These are phyloP conservation scores for Thunnus thynnus DNA, from an alignment of 2,113 vertebrate species.

Conservation along the genomic window DNA sequence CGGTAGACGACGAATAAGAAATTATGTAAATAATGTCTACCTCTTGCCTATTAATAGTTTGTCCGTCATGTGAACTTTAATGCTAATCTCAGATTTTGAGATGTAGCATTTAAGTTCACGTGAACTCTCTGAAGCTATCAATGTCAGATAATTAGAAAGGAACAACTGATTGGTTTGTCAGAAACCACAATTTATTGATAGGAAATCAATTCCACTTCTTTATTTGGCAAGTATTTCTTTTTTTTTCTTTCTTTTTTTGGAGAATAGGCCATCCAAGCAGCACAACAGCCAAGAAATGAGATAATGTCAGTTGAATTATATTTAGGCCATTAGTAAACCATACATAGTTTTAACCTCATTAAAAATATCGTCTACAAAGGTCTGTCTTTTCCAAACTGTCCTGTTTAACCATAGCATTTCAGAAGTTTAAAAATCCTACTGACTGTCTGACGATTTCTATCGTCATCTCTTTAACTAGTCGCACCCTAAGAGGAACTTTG, in stretches of 20 bases:
- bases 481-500: conserved; percentile 63
- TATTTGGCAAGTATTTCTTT: background rate
- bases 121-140: too few relatives aligned
- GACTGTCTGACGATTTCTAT: conserved; percentile 30
- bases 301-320: background rate
- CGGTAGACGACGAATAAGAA: background rate
- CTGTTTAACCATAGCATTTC: background rate
- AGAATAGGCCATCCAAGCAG: background rate
- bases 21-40: background rate
- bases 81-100: background rate
- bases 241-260: too few relatives aligned
- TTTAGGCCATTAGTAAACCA: background rate
- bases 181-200: background rate
- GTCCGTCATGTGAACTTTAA: background rate
- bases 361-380: background rate
- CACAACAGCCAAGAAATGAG: background rate
- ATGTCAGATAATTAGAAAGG: background rate
- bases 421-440: background rate
- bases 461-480: conserved; percentile 58
- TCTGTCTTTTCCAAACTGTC: background rate
- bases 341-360: background rate
- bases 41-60: background rate
- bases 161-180: background rate
- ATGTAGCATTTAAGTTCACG: background rate
- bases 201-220: too few relatives aligned